phyloP scores from a whole-genome alignment of 1,140 invertebrate genomes.

The Philaenus spumarius region DNA sequence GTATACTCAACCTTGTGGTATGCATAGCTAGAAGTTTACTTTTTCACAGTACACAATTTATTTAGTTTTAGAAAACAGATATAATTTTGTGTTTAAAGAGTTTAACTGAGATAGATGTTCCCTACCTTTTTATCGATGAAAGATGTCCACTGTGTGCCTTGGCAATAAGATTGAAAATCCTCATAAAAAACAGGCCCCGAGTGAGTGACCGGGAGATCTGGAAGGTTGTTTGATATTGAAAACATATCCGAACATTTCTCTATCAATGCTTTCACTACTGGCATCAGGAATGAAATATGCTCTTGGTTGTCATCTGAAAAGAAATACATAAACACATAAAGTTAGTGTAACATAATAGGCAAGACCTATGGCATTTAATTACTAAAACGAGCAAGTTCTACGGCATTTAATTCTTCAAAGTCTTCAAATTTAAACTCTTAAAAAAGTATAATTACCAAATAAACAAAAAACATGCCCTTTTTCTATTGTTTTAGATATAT shows the following conservation, averaged over 20 bases:
- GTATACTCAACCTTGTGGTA: too few species aligned
- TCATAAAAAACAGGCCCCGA: constrained; percentile 54
- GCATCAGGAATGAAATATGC: constrained; percentile 55
- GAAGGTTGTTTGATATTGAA: constrained; percentile 45
- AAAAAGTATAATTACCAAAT: too few species aligned
- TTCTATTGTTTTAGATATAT: too few species aligned
- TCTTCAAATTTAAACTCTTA: too few species aligned
- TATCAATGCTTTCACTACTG: constrained; percentile 54
- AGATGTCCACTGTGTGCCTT: constrained; percentile 49
- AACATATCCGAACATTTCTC: constrained; percentile 48
- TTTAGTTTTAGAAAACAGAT: not conserved
- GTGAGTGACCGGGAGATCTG: constrained; percentile 46
- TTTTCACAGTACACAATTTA: too few species aligned
- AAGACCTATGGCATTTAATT: too few species aligned
- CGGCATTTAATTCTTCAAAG: too few species aligned
- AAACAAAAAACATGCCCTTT: too few species aligned
- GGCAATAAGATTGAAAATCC: constrained; percentile 51
- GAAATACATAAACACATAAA: constrained; percentile 5
- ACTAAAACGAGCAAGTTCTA: too few species aligned
- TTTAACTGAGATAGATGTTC: too few species aligned
- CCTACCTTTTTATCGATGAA: constrained; percentile 52
- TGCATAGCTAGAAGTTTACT: too few species aligned
- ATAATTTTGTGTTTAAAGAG: not conserved
- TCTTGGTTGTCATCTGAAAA: constrained; percentile 44
- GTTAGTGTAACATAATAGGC: too few species aligned